Conservation (phyloP, 1,140 invertebrate species). For the Nasonia giraulti region DNA sequence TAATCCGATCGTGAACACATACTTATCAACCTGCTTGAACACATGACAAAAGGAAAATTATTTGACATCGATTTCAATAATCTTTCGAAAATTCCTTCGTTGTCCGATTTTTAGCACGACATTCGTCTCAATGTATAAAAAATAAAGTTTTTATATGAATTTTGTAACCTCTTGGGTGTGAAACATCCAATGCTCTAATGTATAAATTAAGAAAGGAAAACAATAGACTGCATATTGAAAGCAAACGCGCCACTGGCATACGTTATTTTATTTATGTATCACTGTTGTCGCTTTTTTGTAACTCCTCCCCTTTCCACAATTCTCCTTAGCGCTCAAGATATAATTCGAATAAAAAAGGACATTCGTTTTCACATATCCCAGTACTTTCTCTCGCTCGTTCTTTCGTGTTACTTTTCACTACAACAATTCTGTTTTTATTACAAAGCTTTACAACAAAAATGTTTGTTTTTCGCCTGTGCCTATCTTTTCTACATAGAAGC, state of each 20-base stretch:
- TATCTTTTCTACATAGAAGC: conserved; percentile 13
- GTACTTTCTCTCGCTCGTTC: conserved; percentile 4
- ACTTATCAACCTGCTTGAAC: neutral
- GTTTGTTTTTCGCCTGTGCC: conserved; percentile 16
- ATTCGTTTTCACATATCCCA: neutral
- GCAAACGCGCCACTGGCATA: conserved; percentile 42
- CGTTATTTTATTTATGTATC: conserved; percentile 49
- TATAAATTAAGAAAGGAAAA: conserved; percentile 43
- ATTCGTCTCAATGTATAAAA: conserved; percentile 30
- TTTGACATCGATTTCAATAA: conserved; percentile 46
- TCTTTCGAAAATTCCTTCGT: conserved; percentile 36
- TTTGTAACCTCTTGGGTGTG: conserved; percentile 41
- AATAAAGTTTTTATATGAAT: conserved; percentile 46
- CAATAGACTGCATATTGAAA: conserved; percentile 42
- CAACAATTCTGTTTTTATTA: conserved; percentile 52
- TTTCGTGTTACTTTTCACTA: neutral
- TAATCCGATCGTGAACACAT: conserved; percentile 23
- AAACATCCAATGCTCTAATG: conserved; percentile 20
- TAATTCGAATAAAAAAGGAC: conserved; percentile 39
- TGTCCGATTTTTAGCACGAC: conserved; percentile 36
- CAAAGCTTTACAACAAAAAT: conserved; percentile 71
- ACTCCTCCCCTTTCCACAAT: conserved; percentile 12
- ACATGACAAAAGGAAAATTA: conserved; percentile 21
- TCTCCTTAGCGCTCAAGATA: conserved; percentile 22
- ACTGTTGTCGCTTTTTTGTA: conserved; percentile 49